These are phyloP conservation scores for Dolomedes plantarius DNA, from an alignment of 2,888 invertebrate species.

Conservation along the genomic window DNA sequence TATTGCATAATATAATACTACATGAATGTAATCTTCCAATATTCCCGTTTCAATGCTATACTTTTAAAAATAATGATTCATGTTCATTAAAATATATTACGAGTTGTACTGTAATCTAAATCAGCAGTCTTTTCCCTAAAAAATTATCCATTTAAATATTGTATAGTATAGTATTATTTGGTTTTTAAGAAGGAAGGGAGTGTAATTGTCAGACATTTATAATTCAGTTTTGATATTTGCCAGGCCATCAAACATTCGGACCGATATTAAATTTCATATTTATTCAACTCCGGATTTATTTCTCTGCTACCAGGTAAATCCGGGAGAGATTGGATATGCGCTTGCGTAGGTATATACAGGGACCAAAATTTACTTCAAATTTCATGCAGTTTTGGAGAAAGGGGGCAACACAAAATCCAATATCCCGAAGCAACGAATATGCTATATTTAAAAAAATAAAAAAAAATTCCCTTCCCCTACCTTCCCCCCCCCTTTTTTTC, in stretches of 20 bases:
- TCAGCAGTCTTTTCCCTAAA: too few species aligned
- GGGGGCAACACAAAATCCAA: slow-evolving; percentile 6
- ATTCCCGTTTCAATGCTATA: too few species aligned
- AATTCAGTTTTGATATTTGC: too few species aligned
- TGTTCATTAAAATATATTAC: too few species aligned
- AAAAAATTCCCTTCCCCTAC: background rate
- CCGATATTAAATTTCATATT: background rate
- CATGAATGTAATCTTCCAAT: too few species aligned
- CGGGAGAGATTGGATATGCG: background rate
- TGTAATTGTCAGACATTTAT: too few species aligned
- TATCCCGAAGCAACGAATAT: background rate
- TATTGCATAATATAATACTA: too few species aligned
- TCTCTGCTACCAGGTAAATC: background rate
- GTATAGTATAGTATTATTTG: too few species aligned
- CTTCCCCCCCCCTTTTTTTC: slow-evolving; percentile 2
- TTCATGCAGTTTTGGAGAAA: background rate
- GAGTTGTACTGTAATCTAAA: too few species aligned
- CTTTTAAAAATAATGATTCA: too few species aligned
- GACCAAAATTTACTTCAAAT: background rate
- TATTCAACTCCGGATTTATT: background rate
- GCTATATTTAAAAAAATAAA: slow-evolving; percentile 32
- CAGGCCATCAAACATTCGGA: background rate
- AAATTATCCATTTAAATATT: too few species aligned
- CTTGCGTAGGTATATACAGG: background rate
- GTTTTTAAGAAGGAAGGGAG: too few species aligned